Evolutionary conservation across 2,888 invertebrate species (phyloP), one percentile per base, ranked within the genome.

Genomic region (Eumacrocentrus americanus): DNA sequence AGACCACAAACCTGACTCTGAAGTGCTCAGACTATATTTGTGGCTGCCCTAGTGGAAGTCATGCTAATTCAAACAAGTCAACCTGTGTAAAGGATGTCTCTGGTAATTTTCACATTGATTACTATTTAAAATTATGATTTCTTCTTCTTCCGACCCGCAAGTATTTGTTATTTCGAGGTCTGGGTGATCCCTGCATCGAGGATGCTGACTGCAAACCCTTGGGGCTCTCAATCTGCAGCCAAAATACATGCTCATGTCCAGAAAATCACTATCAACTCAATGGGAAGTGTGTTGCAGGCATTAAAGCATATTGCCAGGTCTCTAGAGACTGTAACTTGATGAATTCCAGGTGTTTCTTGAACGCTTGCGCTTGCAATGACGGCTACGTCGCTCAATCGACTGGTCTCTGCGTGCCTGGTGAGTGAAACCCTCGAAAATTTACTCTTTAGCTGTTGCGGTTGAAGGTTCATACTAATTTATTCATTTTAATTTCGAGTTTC

Each of bases 1-100:
- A 61, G 40, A 22, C 63, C 57, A 4, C 40, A 44, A 12, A 55
- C 29, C 4, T 50, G 2, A 25, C 48, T 22, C 48, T 70, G 11
- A n/a, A 22, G 5, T 76, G 77, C 52, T 47, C 16, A 12, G 34
- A 67, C 0, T 53, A 51, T 1, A 44, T 62, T 9, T 77, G 77
- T 25, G 18, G 48, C 0, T 77, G 75, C 60, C 71, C 73, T 0
- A 3, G 42, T 3, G 71, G 67, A 2, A 68, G 60, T 4, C 58
- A 59, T 11, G 14, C 62, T 0, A 72, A 65, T 51, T n/a, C 23
- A 0, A 55, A 71, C 3, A 20, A 46, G 2, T 68, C 64, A 2
- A 18, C 7, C n/a, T 76, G 76, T 44, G 40, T 70, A 4, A 34
- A 29, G 2, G 61, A 66, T 35, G 16, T 37, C 6, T 29, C 61